phyloP scores from a whole-genome alignment of 2,113 vertebrate species.

The Lota lota region DNA sequence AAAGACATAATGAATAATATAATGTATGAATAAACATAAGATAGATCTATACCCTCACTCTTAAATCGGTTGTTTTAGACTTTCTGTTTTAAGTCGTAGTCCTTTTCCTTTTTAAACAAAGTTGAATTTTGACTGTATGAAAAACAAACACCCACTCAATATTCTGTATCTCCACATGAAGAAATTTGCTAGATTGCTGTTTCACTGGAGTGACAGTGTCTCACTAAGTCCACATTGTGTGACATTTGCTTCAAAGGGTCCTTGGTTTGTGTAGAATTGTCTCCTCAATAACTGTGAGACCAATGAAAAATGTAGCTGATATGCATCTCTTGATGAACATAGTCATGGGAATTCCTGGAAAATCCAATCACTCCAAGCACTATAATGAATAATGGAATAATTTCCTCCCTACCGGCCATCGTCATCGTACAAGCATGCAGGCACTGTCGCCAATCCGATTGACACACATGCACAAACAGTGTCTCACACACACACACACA shows the following conservation, averaged over 20 bases:
- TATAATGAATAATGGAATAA: constrained; percentile 60
- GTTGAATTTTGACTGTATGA: too few species aligned
- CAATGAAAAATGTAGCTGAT: constrained; percentile 53
- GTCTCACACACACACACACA: not conserved
- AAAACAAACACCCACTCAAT: not conserved
- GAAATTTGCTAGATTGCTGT: not conserved
- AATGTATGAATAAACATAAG: too few species aligned
- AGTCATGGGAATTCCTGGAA: constrained; percentile 15
- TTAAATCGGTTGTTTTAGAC: too few species aligned
- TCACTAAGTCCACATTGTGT: constrained; percentile 19
- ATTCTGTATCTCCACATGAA: not conserved
- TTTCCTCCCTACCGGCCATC: constrained; percentile 36
- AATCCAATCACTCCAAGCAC: constrained; percentile 45
- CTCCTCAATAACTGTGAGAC: constrained; percentile 45
- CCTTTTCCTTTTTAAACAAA: too few species aligned
- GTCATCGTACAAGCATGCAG: constrained; percentile 9
- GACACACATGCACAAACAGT: not conserved
- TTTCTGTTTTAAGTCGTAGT: too few species aligned
- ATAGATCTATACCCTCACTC: too few species aligned
- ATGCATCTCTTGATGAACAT: constrained; percentile 58
- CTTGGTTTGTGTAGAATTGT: constrained; percentile 48
- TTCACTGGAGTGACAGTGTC: constrained; percentile 7
- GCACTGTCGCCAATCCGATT: constrained; percentile 9
- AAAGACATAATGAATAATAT: too few species aligned
- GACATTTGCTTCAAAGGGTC: constrained; percentile 58